Evolutionary conservation across 2,888 invertebrate species (phyloP).

Genomic region (Leptothorax acervorum): DNA sequence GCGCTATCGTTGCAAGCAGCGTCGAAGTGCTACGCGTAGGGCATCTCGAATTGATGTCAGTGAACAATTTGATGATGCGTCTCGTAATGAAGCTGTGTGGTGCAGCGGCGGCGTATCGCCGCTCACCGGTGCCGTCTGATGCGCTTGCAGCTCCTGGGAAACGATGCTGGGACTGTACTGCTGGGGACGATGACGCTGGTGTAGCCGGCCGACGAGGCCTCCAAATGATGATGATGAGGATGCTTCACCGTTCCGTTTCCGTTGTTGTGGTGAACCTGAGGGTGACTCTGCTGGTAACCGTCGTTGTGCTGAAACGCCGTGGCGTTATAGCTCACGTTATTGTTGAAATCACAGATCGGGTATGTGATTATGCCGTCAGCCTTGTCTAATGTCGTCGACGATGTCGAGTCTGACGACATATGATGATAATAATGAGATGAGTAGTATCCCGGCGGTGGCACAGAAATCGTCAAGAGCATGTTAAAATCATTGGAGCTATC

Average conservation of each 20-base stretch:
- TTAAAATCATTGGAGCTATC: no score
- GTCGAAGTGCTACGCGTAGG: slow-evolving; percentile 70
- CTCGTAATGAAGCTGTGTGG: slow-evolving; percentile 76
- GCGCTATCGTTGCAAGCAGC: slow-evolving; percentile 57
- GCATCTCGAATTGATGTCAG: slow-evolving; percentile 76
- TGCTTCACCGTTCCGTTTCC: slow-evolving; percentile 75
- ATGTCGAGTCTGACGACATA: slow-evolving; percentile 68
- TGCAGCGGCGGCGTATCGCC: slow-evolving; percentile 67
- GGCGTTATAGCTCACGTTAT: slow-evolving; percentile 84
- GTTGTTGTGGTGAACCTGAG: slow-evolving; percentile 81
- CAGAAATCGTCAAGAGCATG: no score
- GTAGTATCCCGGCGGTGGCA: no score
- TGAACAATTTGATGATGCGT: slow-evolving; percentile 80
- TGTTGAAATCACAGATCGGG: slow-evolving; percentile 77
- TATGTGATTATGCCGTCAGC: no score
- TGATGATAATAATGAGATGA: slow-evolving; percentile 76
- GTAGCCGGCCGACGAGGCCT: slow-evolving; percentile 87
- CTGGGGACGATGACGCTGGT: slow-evolving; percentile 97
- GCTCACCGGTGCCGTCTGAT: slow-evolving; percentile 61
- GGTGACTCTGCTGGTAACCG: slow-evolving; percentile 76
- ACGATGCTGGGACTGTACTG: slow-evolving; percentile 88
- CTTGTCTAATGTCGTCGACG: no score
- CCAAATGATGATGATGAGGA: slow-evolving; percentile 79
- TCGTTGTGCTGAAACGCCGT: slow-evolving; percentile 72
- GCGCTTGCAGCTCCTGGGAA: slow-evolving; percentile 72